phyloP scores from a whole-genome alignment of 2,888 invertebrate species.

The Halictus quadricinctus region DNA sequence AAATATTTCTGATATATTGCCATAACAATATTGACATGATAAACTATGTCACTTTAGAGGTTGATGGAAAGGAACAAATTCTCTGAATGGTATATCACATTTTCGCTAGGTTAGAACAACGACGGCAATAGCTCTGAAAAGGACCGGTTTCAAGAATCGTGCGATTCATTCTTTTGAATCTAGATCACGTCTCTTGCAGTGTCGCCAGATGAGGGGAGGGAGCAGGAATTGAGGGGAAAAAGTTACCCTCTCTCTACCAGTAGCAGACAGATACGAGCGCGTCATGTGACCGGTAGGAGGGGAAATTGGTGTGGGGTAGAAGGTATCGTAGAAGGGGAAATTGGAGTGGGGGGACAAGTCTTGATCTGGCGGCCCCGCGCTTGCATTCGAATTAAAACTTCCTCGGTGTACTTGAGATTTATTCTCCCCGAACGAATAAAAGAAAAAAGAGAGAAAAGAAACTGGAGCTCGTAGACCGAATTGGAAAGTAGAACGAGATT shows the following conservation, averaged over 20 bases:
- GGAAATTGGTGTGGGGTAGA: too few relatives aligned
- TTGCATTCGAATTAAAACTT: background rate
- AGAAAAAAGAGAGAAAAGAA: background rate
- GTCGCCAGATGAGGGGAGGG: too few relatives aligned
- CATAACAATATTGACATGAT: too few relatives aligned
- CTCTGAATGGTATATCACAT: background rate
- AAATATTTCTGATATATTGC: too few relatives aligned
- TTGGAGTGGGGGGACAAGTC: too few relatives aligned
- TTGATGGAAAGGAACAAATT: background rate
- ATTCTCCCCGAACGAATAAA: background rate
- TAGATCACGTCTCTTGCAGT: background rate
- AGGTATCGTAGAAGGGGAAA: too few relatives aligned
- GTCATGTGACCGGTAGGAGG: too few relatives aligned
- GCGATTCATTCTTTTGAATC: background rate
- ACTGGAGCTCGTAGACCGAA: background rate
- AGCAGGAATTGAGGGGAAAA: too few relatives aligned
- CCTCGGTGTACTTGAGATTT: background rate
- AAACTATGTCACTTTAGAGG: background rate
- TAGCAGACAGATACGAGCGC: too few relatives aligned
- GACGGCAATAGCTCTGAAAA: background rate
- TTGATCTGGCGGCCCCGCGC: too few relatives aligned
- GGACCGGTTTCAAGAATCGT: constrained; percentile 13
- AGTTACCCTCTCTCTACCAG: too few relatives aligned
- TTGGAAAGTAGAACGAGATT: background rate
- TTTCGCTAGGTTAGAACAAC: background rate